These are phyloP conservation scores for Oceanodroma tethys DNA, from an alignment of 2,113 vertebrate species.

Conservation along the genomic window DNA sequence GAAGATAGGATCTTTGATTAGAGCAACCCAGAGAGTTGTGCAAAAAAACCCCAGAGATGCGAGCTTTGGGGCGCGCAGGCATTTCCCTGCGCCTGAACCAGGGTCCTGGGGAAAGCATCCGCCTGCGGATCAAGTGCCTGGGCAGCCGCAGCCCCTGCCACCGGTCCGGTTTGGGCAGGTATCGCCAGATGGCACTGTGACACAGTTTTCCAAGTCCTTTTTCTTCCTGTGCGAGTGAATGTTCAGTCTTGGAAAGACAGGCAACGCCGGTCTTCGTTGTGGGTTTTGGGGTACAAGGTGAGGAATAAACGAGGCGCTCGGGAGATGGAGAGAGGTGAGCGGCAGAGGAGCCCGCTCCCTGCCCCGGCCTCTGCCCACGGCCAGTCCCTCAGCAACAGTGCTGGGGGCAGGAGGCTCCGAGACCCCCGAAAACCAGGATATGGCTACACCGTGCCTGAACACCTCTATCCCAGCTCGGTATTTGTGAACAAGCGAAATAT, in stretches of 20 bases:
- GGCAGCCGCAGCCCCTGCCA: not conserved
- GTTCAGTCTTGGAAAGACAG: constrained; percentile 33
- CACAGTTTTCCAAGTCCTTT: constrained; percentile 20
- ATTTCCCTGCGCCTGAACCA: rapidly evolving
- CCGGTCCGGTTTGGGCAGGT: not conserved
- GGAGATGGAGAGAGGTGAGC: not conserved
- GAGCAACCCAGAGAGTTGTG: not conserved
- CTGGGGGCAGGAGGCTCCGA: not conserved
- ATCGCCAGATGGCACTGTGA: constrained; percentile 67
- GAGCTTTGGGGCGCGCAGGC: not conserved
- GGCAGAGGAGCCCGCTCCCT: not conserved
- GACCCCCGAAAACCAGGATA: not conserved
- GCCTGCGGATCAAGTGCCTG: not conserved
- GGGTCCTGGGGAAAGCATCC: not conserved
- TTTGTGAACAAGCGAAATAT: not conserved
- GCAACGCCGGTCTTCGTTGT: not conserved
- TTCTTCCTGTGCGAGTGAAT: not conserved
- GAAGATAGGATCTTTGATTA: not conserved
- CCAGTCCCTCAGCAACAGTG: not conserved
- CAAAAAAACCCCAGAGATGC: not conserved
- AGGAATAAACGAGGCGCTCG: not conserved
- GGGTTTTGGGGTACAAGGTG: not conserved
- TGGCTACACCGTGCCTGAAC: rapidly evolving
- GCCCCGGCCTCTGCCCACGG: rapidly evolving
- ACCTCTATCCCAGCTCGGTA: not conserved